Evolutionary conservation across 2,113 vertebrate genomes (phyloP).

Genomic region (Hippocampus mohnikei): DNA sequence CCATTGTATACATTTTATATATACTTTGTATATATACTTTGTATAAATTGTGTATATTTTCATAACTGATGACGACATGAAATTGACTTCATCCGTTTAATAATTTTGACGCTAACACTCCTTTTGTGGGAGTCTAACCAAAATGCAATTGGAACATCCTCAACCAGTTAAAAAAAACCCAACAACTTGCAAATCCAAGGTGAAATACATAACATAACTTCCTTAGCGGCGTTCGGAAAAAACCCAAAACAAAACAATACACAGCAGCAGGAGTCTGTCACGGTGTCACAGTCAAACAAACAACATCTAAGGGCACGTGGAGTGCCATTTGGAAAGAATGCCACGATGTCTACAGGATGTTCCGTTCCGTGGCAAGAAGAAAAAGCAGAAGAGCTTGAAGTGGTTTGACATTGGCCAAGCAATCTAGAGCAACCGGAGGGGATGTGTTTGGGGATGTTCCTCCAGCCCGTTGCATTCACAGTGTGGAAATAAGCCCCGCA

Average conservation of each 20-base stretch:
- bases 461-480: conserved; percentile 20
- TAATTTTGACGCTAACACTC: background rate
- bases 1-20: too few species aligned
- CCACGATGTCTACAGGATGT: conserved; percentile 31
- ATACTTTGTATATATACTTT: too few species aligned
- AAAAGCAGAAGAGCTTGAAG: conserved; percentile 48
- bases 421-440: conserved; percentile 51
- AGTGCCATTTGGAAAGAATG: conserved; percentile 52
- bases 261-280: conserved; percentile 22
- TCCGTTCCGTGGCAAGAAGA: conserved; percentile 26
- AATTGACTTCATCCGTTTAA: too few species aligned
- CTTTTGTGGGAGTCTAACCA: background rate
- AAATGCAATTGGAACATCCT: background rate
- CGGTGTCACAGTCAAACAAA: conserved; percentile 43
- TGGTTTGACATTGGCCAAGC: conserved; percentile 51
- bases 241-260: background rate
- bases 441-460: conserved; percentile 30
- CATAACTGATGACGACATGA: too few species aligned
- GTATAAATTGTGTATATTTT: too few species aligned
- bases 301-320: conserved; percentile 40
- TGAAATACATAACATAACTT: background rate
- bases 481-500: conserved; percentile 4
- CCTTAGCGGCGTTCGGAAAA: background rate
- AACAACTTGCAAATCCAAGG: background rate
- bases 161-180: background rate